These are phyloP conservation scores for Crotalus viridis DNA, from an alignment of 2,113 vertebrate species.

Conservation along the genomic window DNA sequence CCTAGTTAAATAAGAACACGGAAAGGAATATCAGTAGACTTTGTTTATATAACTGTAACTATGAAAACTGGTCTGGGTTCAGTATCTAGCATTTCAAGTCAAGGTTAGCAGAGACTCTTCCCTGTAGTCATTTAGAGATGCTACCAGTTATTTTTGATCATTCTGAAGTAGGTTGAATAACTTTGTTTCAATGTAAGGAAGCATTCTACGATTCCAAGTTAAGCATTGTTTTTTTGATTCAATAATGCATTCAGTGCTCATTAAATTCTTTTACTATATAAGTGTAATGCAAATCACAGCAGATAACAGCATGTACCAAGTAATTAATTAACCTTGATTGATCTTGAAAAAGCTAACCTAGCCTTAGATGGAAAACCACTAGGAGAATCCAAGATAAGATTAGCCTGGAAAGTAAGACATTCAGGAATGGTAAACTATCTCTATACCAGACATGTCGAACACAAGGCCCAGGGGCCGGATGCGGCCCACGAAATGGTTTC, in stretches of 20 bases:
- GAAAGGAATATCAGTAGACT: background rate
- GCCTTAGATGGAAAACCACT: background rate
- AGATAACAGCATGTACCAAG: background rate
- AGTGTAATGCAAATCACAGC: background rate
- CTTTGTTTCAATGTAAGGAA: background rate
- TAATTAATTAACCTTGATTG: background rate
- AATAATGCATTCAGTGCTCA: background rate
- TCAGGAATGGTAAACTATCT: background rate
- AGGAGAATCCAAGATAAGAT: background rate
- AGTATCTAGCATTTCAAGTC: background rate
- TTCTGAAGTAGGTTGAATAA: background rate
- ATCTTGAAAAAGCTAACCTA: background rate
- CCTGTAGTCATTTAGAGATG: background rate
- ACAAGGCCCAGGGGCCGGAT: no score
- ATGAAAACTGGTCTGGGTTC: background rate
- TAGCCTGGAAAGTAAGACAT: background rate
- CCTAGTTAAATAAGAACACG: conserved; percentile 69
- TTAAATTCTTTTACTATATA: background rate
- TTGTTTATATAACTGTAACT: background rate
- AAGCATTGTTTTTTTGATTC: background rate
- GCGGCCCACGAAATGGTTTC: no score
- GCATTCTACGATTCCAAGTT: background rate
- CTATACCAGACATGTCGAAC: background rate
- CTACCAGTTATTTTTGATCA: background rate
- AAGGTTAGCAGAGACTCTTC: background rate